These are phyloP conservation scores for Bursaphelenchus mucronatus DNA, from an alignment of 1,140 invertebrate genomes.

Conservation along the genomic window DNA sequence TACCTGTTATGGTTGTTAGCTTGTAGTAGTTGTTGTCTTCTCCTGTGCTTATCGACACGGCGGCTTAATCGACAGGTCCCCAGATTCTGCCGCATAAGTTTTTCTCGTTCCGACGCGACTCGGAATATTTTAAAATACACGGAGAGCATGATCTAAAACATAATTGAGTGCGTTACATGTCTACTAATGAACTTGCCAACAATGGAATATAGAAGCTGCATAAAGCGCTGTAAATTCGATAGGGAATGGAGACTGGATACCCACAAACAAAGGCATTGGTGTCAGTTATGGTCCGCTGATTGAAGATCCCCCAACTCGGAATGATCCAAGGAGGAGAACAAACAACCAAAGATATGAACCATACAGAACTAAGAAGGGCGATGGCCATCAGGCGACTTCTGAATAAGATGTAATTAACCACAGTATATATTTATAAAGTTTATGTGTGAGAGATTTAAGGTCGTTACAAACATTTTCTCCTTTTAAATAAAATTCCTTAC, in stretches of 20 bases:
- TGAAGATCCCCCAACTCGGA: constrained; percentile 47
- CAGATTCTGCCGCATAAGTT: constrained; percentile 55
- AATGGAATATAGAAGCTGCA: constrained; percentile 59
- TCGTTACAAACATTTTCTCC: constrained; percentile 15
- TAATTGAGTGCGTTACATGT: constrained; percentile 19
- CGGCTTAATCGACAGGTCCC: constrained; percentile 57
- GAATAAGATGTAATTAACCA: constrained; percentile 26
- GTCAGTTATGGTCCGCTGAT: constrained; percentile 32
- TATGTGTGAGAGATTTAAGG: constrained; percentile 16
- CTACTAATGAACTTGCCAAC: constrained; percentile 34
- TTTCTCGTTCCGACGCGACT: constrained; percentile 58
- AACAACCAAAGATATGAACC: constrained; percentile 35
- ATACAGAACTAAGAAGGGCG: constrained; percentile 46
- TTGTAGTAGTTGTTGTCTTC: constrained; percentile 38
- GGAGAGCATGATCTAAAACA: constrained; percentile 54
- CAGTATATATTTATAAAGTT: constrained; percentile 14
- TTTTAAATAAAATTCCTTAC: constrained; percentile 25
- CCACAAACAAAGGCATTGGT: constrained; percentile 37
- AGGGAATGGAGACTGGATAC: constrained; percentile 57
- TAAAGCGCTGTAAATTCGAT: constrained; percentile 58
- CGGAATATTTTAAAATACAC: constrained; percentile 61
- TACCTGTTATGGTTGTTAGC: constrained; percentile 42
- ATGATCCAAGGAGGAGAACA: constrained; percentile 59
- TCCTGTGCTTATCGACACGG: constrained; percentile 52
- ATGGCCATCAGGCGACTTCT: constrained; percentile 57